These are phyloP conservation scores for Frankliniella fusca DNA, from an alignment of 2,888 invertebrate genomes.

Conservation along the genomic window DNA sequence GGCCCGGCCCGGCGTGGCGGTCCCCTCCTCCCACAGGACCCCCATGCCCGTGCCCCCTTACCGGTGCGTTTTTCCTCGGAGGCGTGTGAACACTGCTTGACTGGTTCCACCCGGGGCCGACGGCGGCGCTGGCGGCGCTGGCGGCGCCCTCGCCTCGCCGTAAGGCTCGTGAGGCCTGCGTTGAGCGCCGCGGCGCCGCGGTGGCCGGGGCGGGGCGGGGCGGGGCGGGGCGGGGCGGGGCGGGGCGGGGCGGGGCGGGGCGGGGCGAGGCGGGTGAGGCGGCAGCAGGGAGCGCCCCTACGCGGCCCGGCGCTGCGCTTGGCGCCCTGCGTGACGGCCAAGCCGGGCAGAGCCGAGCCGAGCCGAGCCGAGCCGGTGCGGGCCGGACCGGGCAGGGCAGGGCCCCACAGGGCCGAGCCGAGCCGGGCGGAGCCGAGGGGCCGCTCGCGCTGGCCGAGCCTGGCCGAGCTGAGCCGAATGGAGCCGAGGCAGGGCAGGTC, in stretches of 20 bases:
- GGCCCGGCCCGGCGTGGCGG: too few species aligned
- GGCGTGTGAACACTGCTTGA: background rate
- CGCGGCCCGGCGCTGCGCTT: background rate
- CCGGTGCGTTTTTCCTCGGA: background rate
- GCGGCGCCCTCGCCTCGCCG: background rate
- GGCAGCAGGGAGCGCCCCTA: background rate
- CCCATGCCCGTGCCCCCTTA: too few species aligned
- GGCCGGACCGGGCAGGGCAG: background rate
- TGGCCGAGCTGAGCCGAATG: background rate
- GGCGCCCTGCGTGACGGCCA: constrained; percentile 1
- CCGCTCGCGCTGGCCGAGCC: background rate
- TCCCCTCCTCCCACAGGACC: too few species aligned
- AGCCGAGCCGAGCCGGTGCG: background rate
- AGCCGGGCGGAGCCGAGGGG: background rate
- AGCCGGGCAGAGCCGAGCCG: background rate
- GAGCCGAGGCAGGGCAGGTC: background rate
- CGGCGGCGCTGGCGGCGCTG: background rate
- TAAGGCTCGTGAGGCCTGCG: background rate
- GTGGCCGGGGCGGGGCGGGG: background rate
- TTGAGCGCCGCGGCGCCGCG: background rate
- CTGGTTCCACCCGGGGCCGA: background rate
- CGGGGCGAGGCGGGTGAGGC: background rate
- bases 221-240: background rate
- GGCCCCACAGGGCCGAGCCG: background rate
- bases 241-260: background rate